Evolutionary conservation across 2,888 invertebrate species (phyloP), one percentile per base, ranked within the genome.

Genomic region (Scaptomyza tumidula): DNA sequence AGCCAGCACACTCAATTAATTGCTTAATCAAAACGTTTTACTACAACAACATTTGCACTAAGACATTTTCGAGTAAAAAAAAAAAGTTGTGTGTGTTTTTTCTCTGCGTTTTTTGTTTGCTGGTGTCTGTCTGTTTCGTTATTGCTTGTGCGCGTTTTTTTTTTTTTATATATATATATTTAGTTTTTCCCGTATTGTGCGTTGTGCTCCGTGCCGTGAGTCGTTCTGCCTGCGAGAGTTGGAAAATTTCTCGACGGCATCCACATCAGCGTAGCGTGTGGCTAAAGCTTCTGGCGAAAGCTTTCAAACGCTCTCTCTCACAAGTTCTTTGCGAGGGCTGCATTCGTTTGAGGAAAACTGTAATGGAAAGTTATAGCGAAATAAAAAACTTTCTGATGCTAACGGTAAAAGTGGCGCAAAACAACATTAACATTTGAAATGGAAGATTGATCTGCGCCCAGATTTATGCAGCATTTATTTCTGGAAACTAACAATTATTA

Each of bases 141-240:
- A 57, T 61, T 35, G 46, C 50, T 79, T 71, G 77, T 76, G 63
- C 70, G 68, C 71, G 75, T 55, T 69, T 54, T 60, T 39, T n/a
- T 37, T 1, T 6, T 53, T 75, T n/a, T n/a, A n/a, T 75, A 78
- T 19, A 19, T 19, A 19, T 19, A 19, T 19, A 19, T 19, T 19
- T 19, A 19, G 83, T 77, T 83, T 87, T 77, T 75, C 77, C 86
- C 82, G 83, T 71, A 60, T 77, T 84, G 88, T 88, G 89, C 73
- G 78, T 86, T 71, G 70, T 83, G 88, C 72, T 74, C 86, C 75
- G 84, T 80, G 73, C 76, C 72, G 78, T 84, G 84, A 66, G 73
- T 84, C 75, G 80, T 84, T 86, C 82, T 87, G 82, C 68, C 84
- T 68, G 55, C 44, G 75, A 84, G 56, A 79, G 65, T 72, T 84